Evolutionary conservation across 2,888 invertebrate species (phyloP).

Genomic region (Cybosia mesomella): DNA sequence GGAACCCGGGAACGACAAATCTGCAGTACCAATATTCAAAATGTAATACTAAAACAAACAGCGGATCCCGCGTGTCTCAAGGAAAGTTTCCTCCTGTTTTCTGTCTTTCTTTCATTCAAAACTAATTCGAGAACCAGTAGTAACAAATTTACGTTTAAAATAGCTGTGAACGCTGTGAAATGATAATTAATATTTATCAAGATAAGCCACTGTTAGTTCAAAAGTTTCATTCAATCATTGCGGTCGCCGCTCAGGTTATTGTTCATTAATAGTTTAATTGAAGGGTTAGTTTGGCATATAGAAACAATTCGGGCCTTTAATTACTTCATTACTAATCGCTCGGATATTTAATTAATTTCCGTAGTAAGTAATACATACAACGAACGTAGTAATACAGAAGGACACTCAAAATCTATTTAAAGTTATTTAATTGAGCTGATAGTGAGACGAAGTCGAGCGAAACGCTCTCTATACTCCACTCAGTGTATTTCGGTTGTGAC

Average conservation of each 20-base stretch:
- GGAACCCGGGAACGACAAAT: too few species aligned
- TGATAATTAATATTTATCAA: conserved; percentile 53
- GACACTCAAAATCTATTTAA: background rate
- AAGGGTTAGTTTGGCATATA: background rate
- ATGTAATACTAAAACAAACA: too few species aligned
- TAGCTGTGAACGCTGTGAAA: conserved; percentile 38
- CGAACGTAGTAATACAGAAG: background rate
- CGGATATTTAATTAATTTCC: background rate
- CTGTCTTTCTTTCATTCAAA: background rate
- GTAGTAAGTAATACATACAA: too few species aligned
- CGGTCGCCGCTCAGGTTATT: conserved; percentile 21
- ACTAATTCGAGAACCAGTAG: conserved; percentile 33
- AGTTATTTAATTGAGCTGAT: too few species aligned
- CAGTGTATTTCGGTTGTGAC: too few species aligned
- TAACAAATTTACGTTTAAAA: conserved; percentile 21
- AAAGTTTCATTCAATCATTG: conserved; percentile 33
- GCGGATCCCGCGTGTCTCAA: background rate
- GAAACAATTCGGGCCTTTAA: background rate
- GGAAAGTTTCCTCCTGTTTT: background rate
- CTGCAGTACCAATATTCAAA: too few species aligned
- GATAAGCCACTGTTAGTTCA: conserved; percentile 28
- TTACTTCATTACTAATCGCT: background rate
- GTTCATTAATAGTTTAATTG: conserved; percentile 15
- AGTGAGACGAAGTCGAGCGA: too few species aligned
- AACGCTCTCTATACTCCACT: too few species aligned